Percentiles rank a stretch among this genome's conserved stretches.
These are phyloP conservation scores for Tretioscincus oriximinensis DNA, from an alignment of 2,113 vertebrate genomes.

Conservation along the genomic window DNA sequence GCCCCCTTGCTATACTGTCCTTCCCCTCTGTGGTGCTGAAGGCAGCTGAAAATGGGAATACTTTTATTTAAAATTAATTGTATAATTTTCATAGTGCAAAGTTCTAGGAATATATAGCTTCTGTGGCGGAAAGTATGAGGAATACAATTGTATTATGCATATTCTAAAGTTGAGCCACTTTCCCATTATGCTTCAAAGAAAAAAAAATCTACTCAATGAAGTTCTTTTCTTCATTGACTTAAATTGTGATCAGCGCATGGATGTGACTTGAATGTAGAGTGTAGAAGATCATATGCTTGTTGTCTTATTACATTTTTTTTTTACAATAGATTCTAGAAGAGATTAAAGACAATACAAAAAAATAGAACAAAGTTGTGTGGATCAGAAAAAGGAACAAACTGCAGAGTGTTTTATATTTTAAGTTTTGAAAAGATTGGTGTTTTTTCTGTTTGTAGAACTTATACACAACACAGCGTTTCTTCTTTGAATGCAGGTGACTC, in stretches of 20 bases:
- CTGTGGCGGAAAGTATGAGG: too few species aligned
- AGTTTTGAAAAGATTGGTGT: slow-evolving; percentile 71
- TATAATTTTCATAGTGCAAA: not conserved
- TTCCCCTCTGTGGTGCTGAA: not conserved
- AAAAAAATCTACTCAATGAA: not conserved
- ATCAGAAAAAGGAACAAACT: not conserved
- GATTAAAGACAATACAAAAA: too few species aligned
- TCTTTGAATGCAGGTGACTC: slow-evolving; percentile 85
- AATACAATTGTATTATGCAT: not conserved
- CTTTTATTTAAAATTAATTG: too few species aligned
- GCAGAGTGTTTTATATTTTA: slow-evolving; percentile 31
- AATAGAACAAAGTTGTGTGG: too few species aligned
- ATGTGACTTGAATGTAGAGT: not conserved
- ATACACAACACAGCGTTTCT: slow-evolving; percentile 87
- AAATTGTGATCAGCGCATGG: slow-evolving; percentile 15
- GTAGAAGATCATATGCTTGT: not conserved
- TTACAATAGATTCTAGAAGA: too few species aligned
- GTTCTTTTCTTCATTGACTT: not conserved
- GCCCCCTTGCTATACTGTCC: not conserved
- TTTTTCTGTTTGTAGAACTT: slow-evolving; percentile 82
- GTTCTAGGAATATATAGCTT: not conserved
- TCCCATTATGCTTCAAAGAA: not conserved
- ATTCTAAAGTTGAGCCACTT: not conserved
- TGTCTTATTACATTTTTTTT: too few species aligned
- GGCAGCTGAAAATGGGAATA: too few species aligned